Conservation (phyloP, 2,113 vertebrate species). For the Alaudala cheleensis region DNA sequence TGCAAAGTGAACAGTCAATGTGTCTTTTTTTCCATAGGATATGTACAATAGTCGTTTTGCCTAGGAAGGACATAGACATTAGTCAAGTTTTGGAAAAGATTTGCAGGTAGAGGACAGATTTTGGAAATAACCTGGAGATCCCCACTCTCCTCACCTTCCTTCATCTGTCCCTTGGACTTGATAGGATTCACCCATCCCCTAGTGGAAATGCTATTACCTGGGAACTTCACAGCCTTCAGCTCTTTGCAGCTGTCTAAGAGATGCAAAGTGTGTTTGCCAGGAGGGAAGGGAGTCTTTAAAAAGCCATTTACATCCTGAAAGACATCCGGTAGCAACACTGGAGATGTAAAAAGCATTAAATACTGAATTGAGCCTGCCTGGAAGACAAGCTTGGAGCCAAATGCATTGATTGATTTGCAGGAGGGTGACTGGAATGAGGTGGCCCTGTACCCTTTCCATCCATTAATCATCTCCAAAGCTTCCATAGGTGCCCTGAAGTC, state of each 20-base stretch:
- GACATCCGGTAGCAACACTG: not conserved
- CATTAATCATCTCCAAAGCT: not conserved
- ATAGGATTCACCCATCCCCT: not conserved
- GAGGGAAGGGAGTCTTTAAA: constrained; percentile 32
- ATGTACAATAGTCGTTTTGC: not conserved
- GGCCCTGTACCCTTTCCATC: not conserved
- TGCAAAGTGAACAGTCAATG: not conserved
- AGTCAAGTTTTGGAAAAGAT: not conserved
- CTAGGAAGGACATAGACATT: not conserved
- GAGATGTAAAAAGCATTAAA: constrained; percentile 28
- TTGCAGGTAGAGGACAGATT: not conserved
- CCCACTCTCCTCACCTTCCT: not conserved
- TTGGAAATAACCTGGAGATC: not conserved
- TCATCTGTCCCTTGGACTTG: not conserved
- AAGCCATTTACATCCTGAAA: not conserved
- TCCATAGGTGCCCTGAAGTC: not conserved
- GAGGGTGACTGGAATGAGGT: not conserved
- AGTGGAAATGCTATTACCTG: not conserved
- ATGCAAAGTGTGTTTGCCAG: not conserved
- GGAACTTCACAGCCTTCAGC: not conserved
- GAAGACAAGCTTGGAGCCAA: constrained; percentile 13
- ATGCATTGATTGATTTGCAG: not conserved
- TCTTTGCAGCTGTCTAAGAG: not conserved
- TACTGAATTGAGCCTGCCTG: not conserved
- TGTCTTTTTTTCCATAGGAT: not conserved